A percentile compares a stretch with the other conserved stretches of the same genome.
These are phyloP conservation scores for Drosophila acutilabella DNA, from an alignment of 2,888 invertebrate species.

Conservation along the genomic window DNA sequence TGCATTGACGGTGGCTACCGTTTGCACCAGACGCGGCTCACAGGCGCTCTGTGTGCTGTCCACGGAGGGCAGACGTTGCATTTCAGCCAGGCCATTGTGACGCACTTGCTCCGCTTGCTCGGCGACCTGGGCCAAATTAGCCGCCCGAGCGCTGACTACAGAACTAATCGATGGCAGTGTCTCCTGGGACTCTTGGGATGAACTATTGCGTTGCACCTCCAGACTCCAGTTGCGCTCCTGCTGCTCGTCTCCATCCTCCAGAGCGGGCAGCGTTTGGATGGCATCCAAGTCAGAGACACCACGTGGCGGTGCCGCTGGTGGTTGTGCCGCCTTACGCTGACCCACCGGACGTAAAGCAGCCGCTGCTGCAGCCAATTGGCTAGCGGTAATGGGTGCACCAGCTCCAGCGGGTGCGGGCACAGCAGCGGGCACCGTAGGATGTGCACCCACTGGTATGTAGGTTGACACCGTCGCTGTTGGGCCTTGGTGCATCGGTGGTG, in stretches of 20 bases:
- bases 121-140: constrained; percentile 69
- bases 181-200: constrained; percentile 86
- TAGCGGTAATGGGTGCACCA: constrained; percentile 74
- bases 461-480: constrained; percentile 23
- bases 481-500: constrained; percentile 46
- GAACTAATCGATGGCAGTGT: constrained; percentile 84
- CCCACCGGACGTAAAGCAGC: constrained; percentile 72
- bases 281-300: constrained; percentile 86
- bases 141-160: constrained; percentile 74
- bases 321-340: constrained; percentile 27
- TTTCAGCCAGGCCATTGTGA: constrained; percentile 79
- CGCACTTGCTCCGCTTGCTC: constrained; percentile 69
- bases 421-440: constrained; percentile 29
- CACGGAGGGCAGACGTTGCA: constrained; percentile 79
- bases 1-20: constrained; percentile 78
- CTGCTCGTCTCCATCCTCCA: constrained; percentile 68
- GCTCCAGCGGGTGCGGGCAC: constrained; percentile 30
- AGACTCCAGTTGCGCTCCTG: constrained; percentile 82
- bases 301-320: constrained; percentile 40
- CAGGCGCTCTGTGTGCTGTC: constrained; percentile 76
- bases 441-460: constrained; percentile 15
- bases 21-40: constrained; percentile 73
- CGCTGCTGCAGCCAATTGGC: constrained; percentile 74
- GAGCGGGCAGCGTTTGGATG: constrained; percentile 87
- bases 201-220: constrained; percentile 83